Evolutionary conservation across 2,888 invertebrate genomes (phyloP), one percentile per base, ranked within the genome.

Genomic region (Morinoia aosen): DNA sequence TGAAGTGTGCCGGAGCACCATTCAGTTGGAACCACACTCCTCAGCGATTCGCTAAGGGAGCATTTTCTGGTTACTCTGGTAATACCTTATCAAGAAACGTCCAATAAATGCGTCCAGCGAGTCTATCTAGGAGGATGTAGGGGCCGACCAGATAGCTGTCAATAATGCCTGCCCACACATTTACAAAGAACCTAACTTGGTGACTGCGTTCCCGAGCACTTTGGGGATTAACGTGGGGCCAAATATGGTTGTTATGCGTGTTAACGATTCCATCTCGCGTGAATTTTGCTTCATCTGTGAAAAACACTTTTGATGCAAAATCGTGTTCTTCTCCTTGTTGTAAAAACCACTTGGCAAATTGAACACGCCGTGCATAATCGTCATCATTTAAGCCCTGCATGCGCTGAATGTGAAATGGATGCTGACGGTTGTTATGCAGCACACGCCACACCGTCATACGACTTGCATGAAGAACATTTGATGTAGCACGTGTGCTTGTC

Each of bases 221-320:
- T 16, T 93, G 93, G 11, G 93, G 25, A 93, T 40, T 40, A 8
- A 33, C 40, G 93, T 93, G 93, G 58, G 58, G 16, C 58, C 58
- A 58, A 10, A 12, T 12, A 58, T 58, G 57, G 11, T 16, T 8
- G n/a, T 93, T 93, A 16, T 93, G n/a, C 93, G 10, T 93, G 93
- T 93, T 93, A 33, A 93, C 11, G 10, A 40, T 88, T 88, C 93
- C 93, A 11, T 25, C 40, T 25, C 14, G 93, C 58, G 14, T 40
- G 93, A 93, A 93, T 57, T 8, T 57, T 56, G 93, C 93, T 58
- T 93, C 40, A 93, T 93, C 93, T n/a, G n/a, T n/a, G n/a, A n/a
- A n/a, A n/a, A n/a, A n/a, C n/a, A n/a, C n/a, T n/a, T 40, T 57
- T 57, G 40, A 56, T 58, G 93, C 11, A 93, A 93, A 93, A 93